Evolutionary conservation across 2,888 invertebrate species (phyloP).

Genomic region (Meloe dianella): DNA sequence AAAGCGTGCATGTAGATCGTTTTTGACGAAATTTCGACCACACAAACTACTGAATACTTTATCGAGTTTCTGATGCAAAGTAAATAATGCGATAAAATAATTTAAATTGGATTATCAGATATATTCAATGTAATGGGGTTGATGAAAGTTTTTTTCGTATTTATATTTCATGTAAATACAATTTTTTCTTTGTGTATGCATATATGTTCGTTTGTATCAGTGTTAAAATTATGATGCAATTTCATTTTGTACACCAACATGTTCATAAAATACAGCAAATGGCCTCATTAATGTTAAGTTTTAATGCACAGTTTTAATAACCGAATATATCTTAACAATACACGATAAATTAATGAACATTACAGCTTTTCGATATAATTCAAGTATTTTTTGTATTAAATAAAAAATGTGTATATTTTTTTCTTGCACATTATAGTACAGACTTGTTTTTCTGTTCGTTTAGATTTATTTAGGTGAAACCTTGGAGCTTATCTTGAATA

Average conservation of each 20-base stretch:
- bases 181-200: not conserved
- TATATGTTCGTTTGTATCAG: not conserved
- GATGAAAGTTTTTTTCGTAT: not conserved
- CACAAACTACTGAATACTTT: not conserved
- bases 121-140: not conserved
- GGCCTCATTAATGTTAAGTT: not conserved
- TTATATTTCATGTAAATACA: not conserved
- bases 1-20: not conserved
- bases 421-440: not conserved
- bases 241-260: constrained; percentile 2
- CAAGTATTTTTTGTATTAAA: not conserved
- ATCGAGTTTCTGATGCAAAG: constrained; percentile 11
- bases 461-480: not conserved
- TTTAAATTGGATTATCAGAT: not conserved
- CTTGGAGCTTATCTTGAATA: constrained; percentile 5
- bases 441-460: constrained; percentile 1
- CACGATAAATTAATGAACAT: not conserved
- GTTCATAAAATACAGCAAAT: constrained; percentile 13
- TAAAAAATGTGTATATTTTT: not conserved
- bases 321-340: not conserved
- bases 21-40: not conserved
- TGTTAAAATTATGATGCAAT: constrained; percentile 11
- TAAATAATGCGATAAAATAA: constrained; percentile 13
- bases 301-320: constrained; percentile 7
- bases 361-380: too few species aligned